Evolutionary conservation across 2,113 vertebrate genomes (phyloP).

Genomic region (Craseonycteris thonglongyai): DNA sequence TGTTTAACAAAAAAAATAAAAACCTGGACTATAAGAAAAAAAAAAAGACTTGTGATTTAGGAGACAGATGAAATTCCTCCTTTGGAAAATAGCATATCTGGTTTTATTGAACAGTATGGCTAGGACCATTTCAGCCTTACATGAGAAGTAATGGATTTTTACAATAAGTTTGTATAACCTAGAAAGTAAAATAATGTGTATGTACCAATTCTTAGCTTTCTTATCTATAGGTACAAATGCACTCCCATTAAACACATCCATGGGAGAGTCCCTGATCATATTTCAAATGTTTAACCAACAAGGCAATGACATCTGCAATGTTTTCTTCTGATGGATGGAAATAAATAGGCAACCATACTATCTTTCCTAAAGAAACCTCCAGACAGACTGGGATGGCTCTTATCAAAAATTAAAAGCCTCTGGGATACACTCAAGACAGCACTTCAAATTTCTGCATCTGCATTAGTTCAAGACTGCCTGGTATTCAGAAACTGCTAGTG

Average conservation of each 20-base stretch:
- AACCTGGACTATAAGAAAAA: neutral
- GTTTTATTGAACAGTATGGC: constrained; percentile 8
- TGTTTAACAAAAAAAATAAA: constrained; percentile 1
- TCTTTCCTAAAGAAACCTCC: constrained; percentile 18
- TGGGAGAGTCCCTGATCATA: neutral
- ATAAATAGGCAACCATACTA: neutral
- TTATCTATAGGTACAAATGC: neutral
- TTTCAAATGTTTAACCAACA: constrained; percentile 53
- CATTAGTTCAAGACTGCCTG: neutral
- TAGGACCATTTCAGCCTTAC: neutral
- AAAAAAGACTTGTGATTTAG: neutral
- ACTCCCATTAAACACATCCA: neutral
- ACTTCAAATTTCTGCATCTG: neutral
- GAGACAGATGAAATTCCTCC: neutral
- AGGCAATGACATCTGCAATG: neutral
- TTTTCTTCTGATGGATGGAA: constrained; percentile 15
- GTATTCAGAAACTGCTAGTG: constrained; percentile 26
- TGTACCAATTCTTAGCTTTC: neutral
- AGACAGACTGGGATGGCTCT: constrained; percentile 35
- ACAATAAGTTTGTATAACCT: neutral
- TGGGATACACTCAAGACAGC: neutral
- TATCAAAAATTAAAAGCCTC: constrained; percentile 61
- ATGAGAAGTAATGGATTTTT: constrained; percentile 33
- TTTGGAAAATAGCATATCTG: neutral
- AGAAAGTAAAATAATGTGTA: constrained; percentile 6